Evolutionary conservation across 2,797 vertebrate genomes (phyloP), one percentile per base, ranked within the genome.

Genomic region (Thripadectes ignobilis): DNA sequence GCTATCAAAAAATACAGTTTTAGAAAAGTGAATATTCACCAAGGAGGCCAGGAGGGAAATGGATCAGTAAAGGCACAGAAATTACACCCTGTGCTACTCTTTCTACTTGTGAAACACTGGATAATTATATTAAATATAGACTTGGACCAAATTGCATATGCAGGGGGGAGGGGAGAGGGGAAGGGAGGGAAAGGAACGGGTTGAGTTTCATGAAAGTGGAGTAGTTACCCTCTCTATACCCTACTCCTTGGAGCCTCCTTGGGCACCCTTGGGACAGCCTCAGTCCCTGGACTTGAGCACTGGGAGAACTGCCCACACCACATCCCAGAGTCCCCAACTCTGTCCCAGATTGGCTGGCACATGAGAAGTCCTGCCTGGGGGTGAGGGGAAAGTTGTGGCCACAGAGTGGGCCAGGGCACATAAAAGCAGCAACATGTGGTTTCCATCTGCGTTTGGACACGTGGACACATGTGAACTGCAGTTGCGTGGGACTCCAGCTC

Each of bases 31-130:
- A 72, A 34, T 63, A 72, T 83, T 54, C 34, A 80, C 7, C 24
- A 62, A 45, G 12, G 2, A 4, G 32, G 7, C 5, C 20, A 61
- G 32, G 16, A 17, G 12, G 3, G 61, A 84, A 72, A 3, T 5
- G 48, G 22, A 21, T 43, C 14, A 43, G 9, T 39, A 65, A 74
- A 83, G n/a, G 18, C 6, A 59, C 10, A 79, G 20, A 86, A 81
- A 6, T 57, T 12, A 24, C 1, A 21, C 5, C 3, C 4, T 11
- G 2, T 39, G 5, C 4, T 27, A 2, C 10, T 72, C 4, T 17
- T n/a, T 73, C 29, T 57, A 14, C 8, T 18, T 61, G 13, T 41
- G 38, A 41, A 19, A 19, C 34, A 38, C 11, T 59, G 7, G 16
- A 17, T 20, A 30, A 30, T 41, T 30, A 62, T 41, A 30, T 41